Evolutionary conservation across 2,113 vertebrate species (phyloP).

Genomic region (Onychostruthus taczanowskii): DNA sequence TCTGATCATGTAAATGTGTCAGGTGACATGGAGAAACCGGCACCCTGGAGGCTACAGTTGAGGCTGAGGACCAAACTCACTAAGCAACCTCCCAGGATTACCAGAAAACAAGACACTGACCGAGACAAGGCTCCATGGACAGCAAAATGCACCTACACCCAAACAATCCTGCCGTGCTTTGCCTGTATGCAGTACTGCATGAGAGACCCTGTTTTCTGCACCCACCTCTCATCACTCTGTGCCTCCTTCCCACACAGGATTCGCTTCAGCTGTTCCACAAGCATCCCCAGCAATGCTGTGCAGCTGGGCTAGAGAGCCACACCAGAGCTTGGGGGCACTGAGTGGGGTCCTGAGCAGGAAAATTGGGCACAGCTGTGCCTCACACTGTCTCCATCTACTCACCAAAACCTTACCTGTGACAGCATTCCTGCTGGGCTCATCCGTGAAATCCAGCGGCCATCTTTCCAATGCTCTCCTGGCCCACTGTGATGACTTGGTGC

Average conservation of each 20-base stretch:
- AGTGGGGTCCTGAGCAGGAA: neutral
- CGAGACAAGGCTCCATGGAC: neutral
- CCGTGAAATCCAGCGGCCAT: rapidly evolving
- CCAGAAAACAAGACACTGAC: neutral
- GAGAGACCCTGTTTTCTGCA: rapidly evolving
- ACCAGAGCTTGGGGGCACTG: rapidly evolving
- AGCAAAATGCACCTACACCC: neutral
- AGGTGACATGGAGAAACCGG: rapidly evolving
- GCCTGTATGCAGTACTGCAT: rapidly evolving
- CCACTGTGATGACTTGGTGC: rapidly evolving
- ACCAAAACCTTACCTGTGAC: neutral
- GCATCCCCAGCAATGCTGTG: neutral
- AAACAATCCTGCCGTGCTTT: rapidly evolving
- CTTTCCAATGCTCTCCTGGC: rapidly evolving
- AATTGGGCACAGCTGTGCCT: neutral
- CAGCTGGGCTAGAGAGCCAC: neutral
- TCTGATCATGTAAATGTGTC: neutral
- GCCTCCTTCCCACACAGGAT: neutral
- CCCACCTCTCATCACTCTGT: rapidly evolving
- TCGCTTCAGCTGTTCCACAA: rapidly evolving
- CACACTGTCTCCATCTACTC: neutral
- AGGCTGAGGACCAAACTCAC: neutral
- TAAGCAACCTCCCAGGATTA: neutral
- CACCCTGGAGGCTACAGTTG: rapidly evolving
- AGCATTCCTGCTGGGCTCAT: neutral